phyloP scores from a whole-genome alignment of 1,140 invertebrate species.

The Mya arenaria region DNA sequence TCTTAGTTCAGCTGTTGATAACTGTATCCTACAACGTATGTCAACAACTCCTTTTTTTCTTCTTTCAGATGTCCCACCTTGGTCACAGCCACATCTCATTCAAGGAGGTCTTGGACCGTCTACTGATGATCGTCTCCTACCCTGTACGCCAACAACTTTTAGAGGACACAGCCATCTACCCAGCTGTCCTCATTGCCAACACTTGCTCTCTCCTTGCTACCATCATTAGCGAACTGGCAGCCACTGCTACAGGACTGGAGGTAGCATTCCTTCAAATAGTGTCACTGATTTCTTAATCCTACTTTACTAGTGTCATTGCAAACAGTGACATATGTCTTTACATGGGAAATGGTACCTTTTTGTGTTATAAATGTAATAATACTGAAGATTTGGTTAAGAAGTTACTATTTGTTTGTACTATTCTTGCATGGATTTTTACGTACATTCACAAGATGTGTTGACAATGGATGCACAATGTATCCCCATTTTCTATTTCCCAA shows the following conservation, averaged over 20 bases:
- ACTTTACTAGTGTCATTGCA: too few relatives aligned
- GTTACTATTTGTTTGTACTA: too few relatives aligned
- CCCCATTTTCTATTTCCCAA: neutral
- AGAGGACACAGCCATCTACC: constrained; percentile 83
- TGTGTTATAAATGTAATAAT: too few relatives aligned
- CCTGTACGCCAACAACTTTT: constrained; percentile 88
- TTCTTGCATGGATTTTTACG: too few relatives aligned
- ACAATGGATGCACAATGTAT: neutral
- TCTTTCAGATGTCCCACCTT: constrained; percentile 72
- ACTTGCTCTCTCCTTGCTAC: constrained; percentile 93
- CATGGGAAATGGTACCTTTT: too few relatives aligned
- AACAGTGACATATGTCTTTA: too few relatives aligned
- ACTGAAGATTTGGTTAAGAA: too few relatives aligned
- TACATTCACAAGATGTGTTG: too few relatives aligned
- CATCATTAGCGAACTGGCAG: constrained; percentile 93
- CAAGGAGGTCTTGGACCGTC: constrained; percentile 90
- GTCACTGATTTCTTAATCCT: too few relatives aligned
- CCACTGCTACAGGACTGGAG: constrained; percentile 85
- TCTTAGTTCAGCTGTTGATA: too few relatives aligned
- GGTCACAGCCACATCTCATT: constrained; percentile 86
- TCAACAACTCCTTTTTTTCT: neutral
- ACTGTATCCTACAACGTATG: too few relatives aligned
- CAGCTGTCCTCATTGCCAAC: constrained; percentile 88
- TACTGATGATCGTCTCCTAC: constrained; percentile 90
- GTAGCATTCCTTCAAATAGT: constrained; percentile 82